Evolutionary conservation across 2,888 invertebrate genomes (phyloP).

Genomic region (Sinotaia quadrata): DNA sequence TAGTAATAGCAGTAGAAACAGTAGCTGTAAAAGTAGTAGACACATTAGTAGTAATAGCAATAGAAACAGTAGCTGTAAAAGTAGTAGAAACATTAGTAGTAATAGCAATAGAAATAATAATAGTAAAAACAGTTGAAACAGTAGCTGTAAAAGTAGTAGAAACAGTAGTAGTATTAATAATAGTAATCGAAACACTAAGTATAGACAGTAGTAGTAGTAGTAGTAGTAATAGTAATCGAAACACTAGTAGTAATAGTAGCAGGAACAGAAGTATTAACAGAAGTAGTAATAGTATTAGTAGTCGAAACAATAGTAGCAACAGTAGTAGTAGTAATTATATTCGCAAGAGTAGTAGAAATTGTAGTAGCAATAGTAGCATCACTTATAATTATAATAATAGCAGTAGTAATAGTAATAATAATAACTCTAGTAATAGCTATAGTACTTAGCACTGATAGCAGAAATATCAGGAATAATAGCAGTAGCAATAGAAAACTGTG

Average conservation of each 20-base stretch:
- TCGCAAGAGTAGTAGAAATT: background rate
- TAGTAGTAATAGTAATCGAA: slow-evolving; percentile 10
- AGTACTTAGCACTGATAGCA: no score
- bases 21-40: no score
- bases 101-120: no score
- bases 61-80: no score
- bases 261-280: slow-evolving; percentile 1
- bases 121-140: no score
- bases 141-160: no score
- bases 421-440: background rate
- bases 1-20: no score
- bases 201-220: slow-evolving; percentile 9
- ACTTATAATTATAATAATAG: background rate
- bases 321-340: slow-evolving; percentile 10
- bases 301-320: slow-evolving; percentile 4
- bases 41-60: no score
- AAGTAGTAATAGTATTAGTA: slow-evolving; percentile 1
- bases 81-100: no score
- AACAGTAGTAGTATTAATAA: no score
- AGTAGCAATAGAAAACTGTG: no score
- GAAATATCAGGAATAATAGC: no score
- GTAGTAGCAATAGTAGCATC: background rate
- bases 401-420: background rate
- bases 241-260: slow-evolving; percentile 2
- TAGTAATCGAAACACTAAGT: background rate